Conservation (phyloP, 2,113 vertebrate species). For the Grus americana region DNA sequence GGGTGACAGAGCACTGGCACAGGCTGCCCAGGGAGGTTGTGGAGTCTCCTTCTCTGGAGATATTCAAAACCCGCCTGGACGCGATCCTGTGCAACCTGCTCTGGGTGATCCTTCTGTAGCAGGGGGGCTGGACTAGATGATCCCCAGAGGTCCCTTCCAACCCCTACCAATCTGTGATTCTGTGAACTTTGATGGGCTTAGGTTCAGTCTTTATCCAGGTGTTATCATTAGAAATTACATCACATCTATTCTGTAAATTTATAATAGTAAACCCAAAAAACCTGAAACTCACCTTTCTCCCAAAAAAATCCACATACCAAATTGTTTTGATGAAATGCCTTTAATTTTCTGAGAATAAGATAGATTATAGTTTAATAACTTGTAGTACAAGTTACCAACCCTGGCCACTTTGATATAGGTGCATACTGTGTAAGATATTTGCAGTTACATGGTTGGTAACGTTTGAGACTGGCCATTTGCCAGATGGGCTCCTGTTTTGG, state of each 20-base stretch:
- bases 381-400: neutral
- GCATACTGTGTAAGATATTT: neutral
- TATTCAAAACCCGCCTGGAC: no score
- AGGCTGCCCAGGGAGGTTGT: no score
- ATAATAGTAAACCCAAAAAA: neutral
- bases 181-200: neutral
- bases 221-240: neutral
- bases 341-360: neutral
- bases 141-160: no score
- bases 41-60: no score
- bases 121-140: no score
- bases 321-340: neutral
- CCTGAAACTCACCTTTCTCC: neutral
- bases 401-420: neutral
- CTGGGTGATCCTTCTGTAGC: no score
- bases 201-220: neutral
- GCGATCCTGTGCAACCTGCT: no score
- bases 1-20: no score
- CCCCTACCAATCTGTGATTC: no score
- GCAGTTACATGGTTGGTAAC: neutral
- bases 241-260: neutral
- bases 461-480: neutral
- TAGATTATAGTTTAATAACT: neutral
- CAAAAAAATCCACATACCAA: neutral
- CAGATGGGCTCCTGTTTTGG: neutral